These are phyloP conservation scores for Disparrhopalites patrizii DNA, from an alignment of 2,888 invertebrate genomes.

Conservation along the genomic window DNA sequence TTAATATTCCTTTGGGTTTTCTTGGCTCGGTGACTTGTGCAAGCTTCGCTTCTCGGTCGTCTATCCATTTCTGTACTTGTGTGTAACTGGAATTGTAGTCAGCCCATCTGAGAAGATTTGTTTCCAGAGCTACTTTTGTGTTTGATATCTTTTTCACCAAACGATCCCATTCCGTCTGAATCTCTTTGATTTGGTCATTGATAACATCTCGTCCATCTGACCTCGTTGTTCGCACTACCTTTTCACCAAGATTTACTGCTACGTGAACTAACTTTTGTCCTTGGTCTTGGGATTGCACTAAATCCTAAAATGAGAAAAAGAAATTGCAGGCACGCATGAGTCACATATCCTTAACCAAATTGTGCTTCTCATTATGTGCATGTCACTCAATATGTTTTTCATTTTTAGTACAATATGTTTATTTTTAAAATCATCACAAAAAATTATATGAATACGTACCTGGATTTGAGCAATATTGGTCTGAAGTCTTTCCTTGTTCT, in stretches of 20 bases:
- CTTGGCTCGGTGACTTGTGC: conserved; percentile 74
- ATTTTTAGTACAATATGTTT: too few relatives aligned
- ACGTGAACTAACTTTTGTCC: conserved; percentile 82
- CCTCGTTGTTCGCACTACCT: conserved; percentile 77
- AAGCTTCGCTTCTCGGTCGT: conserved; percentile 84
- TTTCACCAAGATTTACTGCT: conserved; percentile 84
- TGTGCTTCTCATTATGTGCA: too few relatives aligned
- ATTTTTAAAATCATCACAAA: too few relatives aligned
- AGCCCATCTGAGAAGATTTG: conserved; percentile 88
- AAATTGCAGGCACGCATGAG: too few relatives aligned
- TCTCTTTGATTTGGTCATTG: conserved; percentile 77
- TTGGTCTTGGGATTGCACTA: conserved; percentile 75
- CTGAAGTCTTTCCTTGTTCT: conserved; percentile 71
- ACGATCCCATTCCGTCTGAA: conserved; percentile 89
- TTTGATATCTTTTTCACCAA: conserved; percentile 86
- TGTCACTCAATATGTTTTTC: too few relatives aligned
- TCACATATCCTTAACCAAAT: too few relatives aligned
- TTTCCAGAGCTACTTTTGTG: conserved; percentile 85
- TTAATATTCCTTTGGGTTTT: conserved; percentile 64
- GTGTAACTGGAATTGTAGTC: conserved; percentile 76
- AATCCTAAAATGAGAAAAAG: conserved; percentile 60
- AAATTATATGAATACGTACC: conserved; percentile 44
- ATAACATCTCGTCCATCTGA: conserved; percentile 86
- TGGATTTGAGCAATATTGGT: conserved; percentile 63
- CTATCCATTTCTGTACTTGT: conserved; percentile 90